Evolutionary conservation across 2,113 vertebrate genomes (phyloP).

Genomic region (Muscicapa adusta): DNA sequence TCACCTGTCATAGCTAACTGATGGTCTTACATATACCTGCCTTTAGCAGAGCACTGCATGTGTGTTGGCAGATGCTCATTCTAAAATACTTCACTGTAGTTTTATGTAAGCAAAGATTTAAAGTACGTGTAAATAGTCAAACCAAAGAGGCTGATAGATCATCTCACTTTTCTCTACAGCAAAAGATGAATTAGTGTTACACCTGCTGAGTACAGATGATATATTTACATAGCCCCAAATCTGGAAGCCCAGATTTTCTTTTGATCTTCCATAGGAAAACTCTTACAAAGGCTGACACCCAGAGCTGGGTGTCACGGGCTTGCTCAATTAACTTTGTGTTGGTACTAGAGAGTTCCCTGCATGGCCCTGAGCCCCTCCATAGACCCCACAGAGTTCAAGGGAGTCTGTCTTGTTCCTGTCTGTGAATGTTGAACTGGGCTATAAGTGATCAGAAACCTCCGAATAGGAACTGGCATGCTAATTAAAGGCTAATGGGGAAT

Average conservation of each 20-base stretch:
- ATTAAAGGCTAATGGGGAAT: slow-evolving; percentile 1
- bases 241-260: background rate
- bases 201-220: background rate
- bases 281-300: background rate
- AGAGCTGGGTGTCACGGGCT: background rate
- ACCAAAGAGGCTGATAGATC: background rate
- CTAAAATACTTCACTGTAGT: slow-evolving; percentile 24
- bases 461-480: background rate
- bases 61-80: slow-evolving; percentile 15
- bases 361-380: background rate
- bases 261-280: background rate
- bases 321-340: background rate
- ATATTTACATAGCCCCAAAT: background rate
- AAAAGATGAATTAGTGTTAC: background rate
- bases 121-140: slow-evolving; percentile 28
- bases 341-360: background rate
- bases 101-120: slow-evolving; percentile 44
- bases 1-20: slow-evolving; percentile 45
- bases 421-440: background rate
- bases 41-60: background rate
- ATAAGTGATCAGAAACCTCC: background rate
- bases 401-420: background rate
- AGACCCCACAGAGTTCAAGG: background rate
- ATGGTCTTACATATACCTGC: slow-evolving; percentile 26
- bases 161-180: background rate